phyloP scores from a whole-genome alignment of 2,797 vertebrate genomes.

The Mycteria americana region DNA sequence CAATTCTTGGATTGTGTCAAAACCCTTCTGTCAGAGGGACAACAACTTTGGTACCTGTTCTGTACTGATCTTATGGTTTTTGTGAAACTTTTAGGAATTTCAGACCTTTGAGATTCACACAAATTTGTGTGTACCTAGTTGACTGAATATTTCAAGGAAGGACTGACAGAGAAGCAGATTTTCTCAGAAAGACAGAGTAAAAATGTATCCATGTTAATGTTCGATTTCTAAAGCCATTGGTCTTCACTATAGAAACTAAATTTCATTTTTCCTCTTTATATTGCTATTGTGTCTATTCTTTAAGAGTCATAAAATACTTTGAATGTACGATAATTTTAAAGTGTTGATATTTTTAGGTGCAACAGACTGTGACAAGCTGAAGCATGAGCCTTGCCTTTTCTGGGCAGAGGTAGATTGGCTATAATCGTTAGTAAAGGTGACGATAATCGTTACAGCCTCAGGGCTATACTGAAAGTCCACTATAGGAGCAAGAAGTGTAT shows the following conservation, averaged over 20 bases:
- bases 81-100: not conserved
- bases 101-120: not conserved
- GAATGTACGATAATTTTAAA: not conserved
- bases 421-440: not conserved
- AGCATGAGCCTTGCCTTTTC: not conserved
- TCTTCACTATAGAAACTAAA: not conserved
- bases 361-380: not conserved
- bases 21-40: not conserved
- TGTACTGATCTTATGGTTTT: rapidly evolving
- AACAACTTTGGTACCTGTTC: not conserved
- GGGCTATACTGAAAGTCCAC: not conserved
- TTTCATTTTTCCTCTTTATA: not conserved
- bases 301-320: not conserved
- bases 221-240: not conserved
- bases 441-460: not conserved
- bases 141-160: not conserved
- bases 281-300: not conserved
- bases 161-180: not conserved
- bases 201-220: not conserved
- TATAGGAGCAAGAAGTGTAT: not conserved
- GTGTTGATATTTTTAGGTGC: not conserved
- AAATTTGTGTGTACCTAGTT: not conserved
- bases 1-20: not conserved
- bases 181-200: not conserved
- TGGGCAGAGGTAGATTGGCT: not conserved